phyloP scores from a whole-genome alignment of 23 tunicate species.

The Diplosoma virens region DNA sequence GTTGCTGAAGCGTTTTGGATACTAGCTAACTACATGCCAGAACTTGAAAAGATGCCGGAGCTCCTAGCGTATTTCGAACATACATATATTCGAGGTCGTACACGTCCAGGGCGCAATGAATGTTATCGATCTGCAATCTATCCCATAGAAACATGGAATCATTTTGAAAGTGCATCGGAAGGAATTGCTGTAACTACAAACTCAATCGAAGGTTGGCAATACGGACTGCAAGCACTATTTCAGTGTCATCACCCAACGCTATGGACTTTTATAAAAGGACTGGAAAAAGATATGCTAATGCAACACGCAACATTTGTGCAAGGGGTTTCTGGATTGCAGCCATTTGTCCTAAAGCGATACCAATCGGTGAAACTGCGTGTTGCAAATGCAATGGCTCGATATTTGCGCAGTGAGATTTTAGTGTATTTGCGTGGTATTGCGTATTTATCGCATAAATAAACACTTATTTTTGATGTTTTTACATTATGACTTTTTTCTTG shows the following conservation, averaged over 20 bases:
- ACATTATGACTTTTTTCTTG: conserved; percentile 20
- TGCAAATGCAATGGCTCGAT: conserved; percentile 30
- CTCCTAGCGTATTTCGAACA: conserved; percentile 19
- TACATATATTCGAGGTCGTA: conserved; percentile 22
- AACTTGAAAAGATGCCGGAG: conserved; percentile 14
- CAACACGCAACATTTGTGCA: conserved; percentile 24
- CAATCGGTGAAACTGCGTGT: conserved; percentile 36
- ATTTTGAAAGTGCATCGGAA: conserved; percentile 35
- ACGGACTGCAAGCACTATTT: conserved; percentile 26
- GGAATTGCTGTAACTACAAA: conserved; percentile 17
- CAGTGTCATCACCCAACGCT: conserved; percentile 38
- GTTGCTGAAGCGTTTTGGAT: conserved; percentile 39
- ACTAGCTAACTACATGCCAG: conserved; percentile 16
- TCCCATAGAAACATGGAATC: conserved; percentile 36
- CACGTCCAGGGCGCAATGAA: conserved; percentile 21
- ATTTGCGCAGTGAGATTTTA: conserved; percentile 25
- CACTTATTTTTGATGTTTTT: conserved; percentile 16
- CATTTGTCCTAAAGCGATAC: conserved; percentile 35
- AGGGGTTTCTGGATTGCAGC: conserved; percentile 39
- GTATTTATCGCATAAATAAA: not conserved
- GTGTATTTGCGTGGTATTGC: conserved; percentile 32
- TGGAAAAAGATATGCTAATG: conserved; percentile 29
- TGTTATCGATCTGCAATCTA: conserved; percentile 38
- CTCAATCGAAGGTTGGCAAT: conserved; percentile 10
- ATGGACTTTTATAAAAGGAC: conserved; percentile 30